Conservation (phyloP, 2,113 vertebrate genomes). For the Nibea coibor region DNA sequence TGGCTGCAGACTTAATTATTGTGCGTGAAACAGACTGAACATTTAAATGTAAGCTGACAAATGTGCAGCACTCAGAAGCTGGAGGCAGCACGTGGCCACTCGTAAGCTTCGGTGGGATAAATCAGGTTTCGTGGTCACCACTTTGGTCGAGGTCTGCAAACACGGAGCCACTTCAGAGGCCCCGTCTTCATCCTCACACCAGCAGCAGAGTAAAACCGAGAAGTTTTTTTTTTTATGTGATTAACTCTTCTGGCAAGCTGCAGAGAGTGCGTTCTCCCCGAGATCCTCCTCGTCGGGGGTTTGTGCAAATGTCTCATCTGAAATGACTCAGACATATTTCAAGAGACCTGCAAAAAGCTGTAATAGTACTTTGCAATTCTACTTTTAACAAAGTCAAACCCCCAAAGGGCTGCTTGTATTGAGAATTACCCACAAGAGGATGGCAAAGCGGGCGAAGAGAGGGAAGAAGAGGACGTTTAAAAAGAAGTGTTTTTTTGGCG, state of each 20-base stretch:
- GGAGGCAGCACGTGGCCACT: conserved; percentile 48
- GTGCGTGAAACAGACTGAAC: conserved; percentile 42
- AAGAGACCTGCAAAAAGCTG: conserved; percentile 50
- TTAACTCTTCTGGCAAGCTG: conserved; percentile 60
- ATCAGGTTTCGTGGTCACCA: conserved; percentile 63
- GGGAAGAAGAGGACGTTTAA: conserved; percentile 5
- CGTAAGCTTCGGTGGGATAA: conserved; percentile 61
- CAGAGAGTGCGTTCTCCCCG: conserved; percentile 37
- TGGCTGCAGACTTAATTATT: conserved; percentile 52
- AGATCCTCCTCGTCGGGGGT: conserved; percentile 55
- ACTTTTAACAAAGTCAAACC: conserved; percentile 63
- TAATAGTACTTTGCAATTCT: conserved; percentile 53
- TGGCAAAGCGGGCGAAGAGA: conserved; percentile 10
- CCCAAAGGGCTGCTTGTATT: conserved; percentile 38
- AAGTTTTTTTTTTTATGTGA: conserved; percentile 59
- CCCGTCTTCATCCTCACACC: conserved; percentile 63
- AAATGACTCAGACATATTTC: conserved; percentile 72
- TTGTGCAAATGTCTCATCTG: conserved; percentile 68
- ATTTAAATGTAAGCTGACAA: conserved; percentile 56
- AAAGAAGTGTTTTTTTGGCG: conserved; percentile 37
- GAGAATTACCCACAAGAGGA: conserved; percentile 58
- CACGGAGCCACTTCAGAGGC: conserved; percentile 68
- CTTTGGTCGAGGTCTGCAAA: conserved; percentile 69
- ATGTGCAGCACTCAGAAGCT: conserved; percentile 47
- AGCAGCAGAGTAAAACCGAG: conserved; percentile 56